A percentile compares a stretch with the other conserved stretches of the same genome.
phyloP scores from a whole-genome alignment of 2,113 vertebrate species.

The Hemibagrus wyckioides region DNA sequence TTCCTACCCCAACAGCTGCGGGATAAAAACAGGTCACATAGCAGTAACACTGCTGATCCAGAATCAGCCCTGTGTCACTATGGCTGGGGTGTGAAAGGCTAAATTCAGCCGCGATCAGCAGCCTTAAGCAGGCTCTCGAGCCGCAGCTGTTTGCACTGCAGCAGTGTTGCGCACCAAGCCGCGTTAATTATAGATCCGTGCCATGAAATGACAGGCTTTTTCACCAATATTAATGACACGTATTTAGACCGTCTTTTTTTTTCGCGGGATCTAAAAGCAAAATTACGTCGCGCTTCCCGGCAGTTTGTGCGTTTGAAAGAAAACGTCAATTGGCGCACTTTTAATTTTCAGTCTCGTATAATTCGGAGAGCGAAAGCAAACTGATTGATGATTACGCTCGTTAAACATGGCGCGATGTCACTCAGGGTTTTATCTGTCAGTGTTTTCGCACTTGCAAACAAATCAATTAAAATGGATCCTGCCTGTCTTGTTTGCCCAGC shows the following conservation, averaged over 20 bases:
- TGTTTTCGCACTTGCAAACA: conserved; percentile 31
- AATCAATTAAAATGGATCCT: conserved; percentile 30
- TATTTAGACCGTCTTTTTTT: conserved; percentile 23
- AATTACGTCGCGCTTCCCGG: background rate
- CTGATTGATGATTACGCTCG: conserved; percentile 19
- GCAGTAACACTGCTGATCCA: background rate
- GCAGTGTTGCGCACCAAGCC: conserved; percentile 2
- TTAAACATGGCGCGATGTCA: conserved; percentile 5
- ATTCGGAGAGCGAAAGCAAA: background rate
- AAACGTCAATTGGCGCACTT: conserved; percentile 1
- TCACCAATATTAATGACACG: conserved; percentile 7
- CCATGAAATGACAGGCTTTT: conserved; percentile 24
- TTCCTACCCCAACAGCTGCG: background rate
- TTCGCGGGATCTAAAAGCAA: background rate
- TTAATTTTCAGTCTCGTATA: background rate
- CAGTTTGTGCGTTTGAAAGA: background rate
- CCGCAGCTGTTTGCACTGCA: conserved; percentile 33
- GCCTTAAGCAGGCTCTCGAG: background rate
- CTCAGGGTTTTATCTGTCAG: background rate
- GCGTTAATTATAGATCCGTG: conserved; percentile 30
- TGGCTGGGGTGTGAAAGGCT: background rate
- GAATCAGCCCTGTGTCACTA: background rate
- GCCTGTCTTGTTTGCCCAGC: conserved; percentile 31
- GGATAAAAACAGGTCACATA: conserved; percentile 23
- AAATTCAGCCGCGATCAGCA: background rate